A percentile compares a stretch with the other conserved stretches of the same genome.
Evolutionary conservation across 2,113 vertebrate genomes (phyloP).

Genomic region (Pedetes capensis): DNA sequence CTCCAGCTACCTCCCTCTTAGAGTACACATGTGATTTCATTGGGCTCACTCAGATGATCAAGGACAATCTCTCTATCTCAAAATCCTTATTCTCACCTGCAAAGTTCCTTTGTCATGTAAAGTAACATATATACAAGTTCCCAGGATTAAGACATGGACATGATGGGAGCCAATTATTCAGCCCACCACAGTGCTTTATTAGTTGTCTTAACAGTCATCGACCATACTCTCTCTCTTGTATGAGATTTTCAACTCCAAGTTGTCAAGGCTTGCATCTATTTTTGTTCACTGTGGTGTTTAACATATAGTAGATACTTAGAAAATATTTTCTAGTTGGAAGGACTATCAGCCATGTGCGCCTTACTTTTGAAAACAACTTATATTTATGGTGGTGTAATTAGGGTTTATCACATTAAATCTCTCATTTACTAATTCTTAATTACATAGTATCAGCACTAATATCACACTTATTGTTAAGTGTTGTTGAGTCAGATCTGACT

Average conservation of each 20-base stretch:
- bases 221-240: neutral
- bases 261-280: neutral
- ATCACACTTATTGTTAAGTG: no score
- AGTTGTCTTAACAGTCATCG: neutral
- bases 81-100: neutral
- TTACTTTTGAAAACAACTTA: neutral
- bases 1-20: neutral
- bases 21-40: neutral
- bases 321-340: constrained; percentile 10
- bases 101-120: neutral
- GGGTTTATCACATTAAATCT: neutral
- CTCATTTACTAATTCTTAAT: neutral
- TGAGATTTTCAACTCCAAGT: constrained; percentile 16
- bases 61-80: neutral
- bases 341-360: neutral
- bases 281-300: neutral
- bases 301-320: neutral
- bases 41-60: neutral
- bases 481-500: no score
- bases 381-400: neutral
- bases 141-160: neutral
- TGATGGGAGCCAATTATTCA: neutral
- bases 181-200: neutral
- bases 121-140: neutral
- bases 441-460: neutral